phyloP scores from a whole-genome alignment of 35 echinoderm and acorn worm genomes.

The Antedon bifida region DNA sequence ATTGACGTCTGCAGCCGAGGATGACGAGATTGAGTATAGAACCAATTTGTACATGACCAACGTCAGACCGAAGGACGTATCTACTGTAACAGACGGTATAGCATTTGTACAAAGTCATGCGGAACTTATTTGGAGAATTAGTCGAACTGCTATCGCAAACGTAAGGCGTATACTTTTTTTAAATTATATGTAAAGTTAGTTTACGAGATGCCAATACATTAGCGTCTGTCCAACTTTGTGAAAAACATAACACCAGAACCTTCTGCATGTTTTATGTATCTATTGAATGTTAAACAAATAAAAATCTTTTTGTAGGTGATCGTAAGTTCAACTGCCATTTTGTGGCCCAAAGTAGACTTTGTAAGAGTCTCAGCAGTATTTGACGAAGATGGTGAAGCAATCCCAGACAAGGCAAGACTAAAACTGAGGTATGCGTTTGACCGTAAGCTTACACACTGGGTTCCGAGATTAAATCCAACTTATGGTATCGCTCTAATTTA shows the following conservation, averaged over 20 bases:
- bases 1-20: not conserved
- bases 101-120: constrained; percentile 57
- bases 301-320: no score
- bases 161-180: not conserved
- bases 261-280: no score
- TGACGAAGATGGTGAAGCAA: constrained; percentile 30
- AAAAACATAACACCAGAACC: not conserved
- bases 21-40: constrained; percentile 62
- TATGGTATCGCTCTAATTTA: not conserved
- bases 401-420: constrained; percentile 26
- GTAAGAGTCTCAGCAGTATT: constrained; percentile 44
- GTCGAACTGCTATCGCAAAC: constrained; percentile 42
- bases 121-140: constrained; percentile 67
- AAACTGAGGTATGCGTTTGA: constrained; percentile 26
- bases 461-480: not conserved
- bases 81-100: constrained; percentile 12
- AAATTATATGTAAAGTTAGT: no score
- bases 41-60: constrained; percentile 64
- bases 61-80: constrained; percentile 47
- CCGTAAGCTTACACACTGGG: no score
- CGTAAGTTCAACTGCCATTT: constrained; percentile 57
- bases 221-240: no score
- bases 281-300: no score
- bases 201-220: no score
- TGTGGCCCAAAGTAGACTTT: constrained; percentile 48